phyloP scores from a whole-genome alignment of 2,888 invertebrate genomes.

The Lepeophtheirus nordmannii region DNA sequence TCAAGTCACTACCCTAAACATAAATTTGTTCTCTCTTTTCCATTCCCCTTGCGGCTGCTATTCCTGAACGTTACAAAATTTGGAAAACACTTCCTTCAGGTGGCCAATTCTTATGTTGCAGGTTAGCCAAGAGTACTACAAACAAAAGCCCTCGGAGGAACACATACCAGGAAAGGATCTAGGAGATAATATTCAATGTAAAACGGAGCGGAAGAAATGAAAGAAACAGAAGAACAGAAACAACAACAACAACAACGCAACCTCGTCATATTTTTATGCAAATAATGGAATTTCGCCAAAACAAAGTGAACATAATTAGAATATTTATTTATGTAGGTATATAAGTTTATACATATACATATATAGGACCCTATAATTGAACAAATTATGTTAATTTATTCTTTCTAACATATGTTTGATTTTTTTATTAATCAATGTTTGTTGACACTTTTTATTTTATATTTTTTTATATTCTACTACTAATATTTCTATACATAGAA shows the following conservation, averaged over 20 bases:
- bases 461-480: no score
- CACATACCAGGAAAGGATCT: slow-evolving; percentile 26
- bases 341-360: background rate
- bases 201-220: slow-evolving; percentile 21
- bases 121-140: slow-evolving; percentile 22
- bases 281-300: slow-evolving; percentile 1
- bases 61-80: background rate
- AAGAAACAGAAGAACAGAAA: no score
- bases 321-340: background rate
- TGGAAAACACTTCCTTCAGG: background rate
- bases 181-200: slow-evolving; percentile 25
- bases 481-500: no score
- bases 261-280: background rate
- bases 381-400: slow-evolving; percentile 5
- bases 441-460: background rate
- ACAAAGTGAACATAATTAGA: background rate
- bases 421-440: background rate
- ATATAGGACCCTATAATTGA: background rate
- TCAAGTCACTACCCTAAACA: no score
- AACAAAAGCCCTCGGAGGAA: slow-evolving; percentile 25
- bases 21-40: background rate
- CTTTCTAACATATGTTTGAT: background rate
- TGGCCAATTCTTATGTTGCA: slow-evolving; percentile 16
- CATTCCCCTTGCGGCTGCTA: background rate
- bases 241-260: no score